Evolutionary conservation across 2,113 vertebrate species (phyloP).

Genomic region (Butorides virescens): DNA sequence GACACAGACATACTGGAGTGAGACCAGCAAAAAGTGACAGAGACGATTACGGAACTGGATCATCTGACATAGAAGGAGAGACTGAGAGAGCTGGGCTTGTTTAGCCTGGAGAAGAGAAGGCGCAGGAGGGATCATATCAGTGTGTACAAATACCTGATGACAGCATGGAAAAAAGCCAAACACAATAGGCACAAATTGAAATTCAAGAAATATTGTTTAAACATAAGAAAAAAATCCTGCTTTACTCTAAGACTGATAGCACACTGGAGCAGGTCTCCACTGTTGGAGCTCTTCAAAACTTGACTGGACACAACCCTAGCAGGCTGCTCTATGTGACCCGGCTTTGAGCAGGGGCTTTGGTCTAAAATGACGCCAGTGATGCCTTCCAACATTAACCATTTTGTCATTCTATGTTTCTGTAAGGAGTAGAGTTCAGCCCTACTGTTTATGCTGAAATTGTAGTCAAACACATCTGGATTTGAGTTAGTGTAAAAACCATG

Average conservation of each 20-base stretch:
- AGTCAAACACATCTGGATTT: not conserved
- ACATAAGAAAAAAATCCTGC: not conserved
- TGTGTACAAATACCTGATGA: not conserved
- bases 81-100: not conserved
- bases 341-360: not conserved
- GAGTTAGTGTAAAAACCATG: not conserved
- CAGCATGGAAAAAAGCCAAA: not conserved
- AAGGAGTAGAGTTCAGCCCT: not conserved
- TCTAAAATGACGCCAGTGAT: not conserved
- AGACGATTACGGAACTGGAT: not conserved
- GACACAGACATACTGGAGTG: not conserved
- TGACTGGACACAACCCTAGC: not conserved
- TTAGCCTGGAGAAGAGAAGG: not conserved
- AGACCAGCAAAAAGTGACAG: not conserved
- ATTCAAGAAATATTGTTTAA: not conserved
- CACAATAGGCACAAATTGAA: not conserved
- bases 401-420: not conserved
- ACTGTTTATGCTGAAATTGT: not conserved
- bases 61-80: not conserved
- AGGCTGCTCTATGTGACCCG: not conserved
- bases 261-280: not conserved
- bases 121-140: not conserved
- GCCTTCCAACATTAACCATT: not conserved
- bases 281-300: not conserved
- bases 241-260: not conserved